Percentiles rank a stretch among this genome's conserved stretches.
Conservation (phyloP, 2,888 invertebrate genomes). For the Eumerus sabulonum region DNA sequence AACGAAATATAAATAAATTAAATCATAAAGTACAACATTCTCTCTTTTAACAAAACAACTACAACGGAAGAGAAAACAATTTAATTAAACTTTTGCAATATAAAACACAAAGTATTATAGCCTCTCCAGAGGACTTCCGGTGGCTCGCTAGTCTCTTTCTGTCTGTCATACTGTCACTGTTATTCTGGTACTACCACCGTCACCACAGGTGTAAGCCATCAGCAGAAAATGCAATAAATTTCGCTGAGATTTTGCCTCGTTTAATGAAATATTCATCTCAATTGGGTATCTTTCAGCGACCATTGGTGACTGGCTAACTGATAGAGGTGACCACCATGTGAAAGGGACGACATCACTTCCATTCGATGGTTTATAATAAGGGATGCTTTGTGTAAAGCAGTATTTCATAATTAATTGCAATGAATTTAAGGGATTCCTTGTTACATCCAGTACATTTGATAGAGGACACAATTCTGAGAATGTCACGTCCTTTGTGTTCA, state of each 20-base stretch:
- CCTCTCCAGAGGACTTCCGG: constrained; percentile 9
- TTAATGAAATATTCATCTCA: constrained; percentile 48
- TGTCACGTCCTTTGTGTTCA: too few species aligned
- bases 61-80: not conserved
- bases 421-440: constrained; percentile 46
- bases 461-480: not conserved
- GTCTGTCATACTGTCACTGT: too few species aligned
- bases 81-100: constrained; percentile 38
- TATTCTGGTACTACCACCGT: not conserved
- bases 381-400: constrained; percentile 44
- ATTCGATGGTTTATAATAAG: constrained; percentile 30
- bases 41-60: constrained; percentile 10
- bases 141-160: not conserved
- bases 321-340: not conserved
- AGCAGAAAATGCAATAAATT: constrained; percentile 45
- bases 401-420: constrained; percentile 47
- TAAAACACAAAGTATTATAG: constrained; percentile 40
- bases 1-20: constrained; percentile 45
- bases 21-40: constrained; percentile 20
- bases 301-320: not conserved
- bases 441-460: constrained; percentile 43
- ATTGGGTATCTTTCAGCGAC: constrained; percentile 24
- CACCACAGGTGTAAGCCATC: constrained; percentile 39
- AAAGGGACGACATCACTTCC: not conserved
- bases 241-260: constrained; percentile 39